phyloP scores from a whole-genome alignment of 2,888 invertebrate genomes.

The Geophilus truncorum region DNA sequence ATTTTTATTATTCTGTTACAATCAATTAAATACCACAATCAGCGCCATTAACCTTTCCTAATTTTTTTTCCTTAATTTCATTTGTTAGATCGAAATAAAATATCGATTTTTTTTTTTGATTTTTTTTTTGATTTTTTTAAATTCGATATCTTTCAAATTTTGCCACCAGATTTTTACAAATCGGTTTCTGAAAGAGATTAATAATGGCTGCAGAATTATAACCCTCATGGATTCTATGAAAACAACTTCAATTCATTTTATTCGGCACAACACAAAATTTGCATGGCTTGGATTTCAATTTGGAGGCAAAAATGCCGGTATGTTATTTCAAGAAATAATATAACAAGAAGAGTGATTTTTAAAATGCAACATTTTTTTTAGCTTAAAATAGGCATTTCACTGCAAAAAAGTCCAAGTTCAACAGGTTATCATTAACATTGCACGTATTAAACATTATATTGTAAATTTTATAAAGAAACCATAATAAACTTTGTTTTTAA shows the following conservation, averaged over 20 bases:
- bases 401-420: neutral
- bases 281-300: slow-evolving; percentile 12
- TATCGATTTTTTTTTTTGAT: too few species aligned
- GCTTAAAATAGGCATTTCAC: neutral
- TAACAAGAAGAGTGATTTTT: neutral
- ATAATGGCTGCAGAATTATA: neutral
- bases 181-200: too few species aligned
- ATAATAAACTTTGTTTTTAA: neutral
- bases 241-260: neutral
- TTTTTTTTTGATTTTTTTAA: too few species aligned
- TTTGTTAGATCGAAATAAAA: too few species aligned
- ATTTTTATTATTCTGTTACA: too few species aligned
- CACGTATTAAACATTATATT: neutral
- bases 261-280: neutral
- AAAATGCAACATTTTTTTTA: neutral
- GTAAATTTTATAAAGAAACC: neutral
- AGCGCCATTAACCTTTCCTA: too few species aligned
- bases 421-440: neutral
- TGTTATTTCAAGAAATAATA: neutral
- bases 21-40: too few species aligned
- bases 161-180: too few species aligned
- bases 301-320: slow-evolving; percentile 6
- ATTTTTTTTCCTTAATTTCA: too few species aligned
- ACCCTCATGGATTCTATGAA: neutral
- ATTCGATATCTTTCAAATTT: too few species aligned